Conservation (phyloP, 2,113 vertebrate genomes). For the Chunga burmeisteri region DNA sequence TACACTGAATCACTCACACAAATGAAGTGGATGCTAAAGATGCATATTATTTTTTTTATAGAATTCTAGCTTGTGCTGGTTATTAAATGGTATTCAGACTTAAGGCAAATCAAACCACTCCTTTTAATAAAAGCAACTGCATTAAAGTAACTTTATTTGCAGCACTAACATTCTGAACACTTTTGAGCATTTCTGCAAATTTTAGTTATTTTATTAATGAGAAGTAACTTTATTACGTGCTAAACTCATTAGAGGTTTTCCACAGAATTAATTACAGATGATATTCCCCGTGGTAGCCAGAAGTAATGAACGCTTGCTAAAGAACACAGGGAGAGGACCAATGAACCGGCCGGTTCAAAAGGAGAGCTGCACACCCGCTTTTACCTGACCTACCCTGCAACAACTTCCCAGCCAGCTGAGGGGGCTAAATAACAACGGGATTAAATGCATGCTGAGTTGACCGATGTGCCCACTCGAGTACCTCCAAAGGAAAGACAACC, state of each 20-base stretch:
- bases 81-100: not conserved
- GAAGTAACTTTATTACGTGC: not conserved
- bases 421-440: rapidly evolving
- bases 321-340: not conserved
- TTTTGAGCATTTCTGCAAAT: not conserved
- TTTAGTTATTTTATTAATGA: not conserved
- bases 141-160: not conserved
- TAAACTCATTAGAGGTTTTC: not conserved
- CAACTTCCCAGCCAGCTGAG: not conserved
- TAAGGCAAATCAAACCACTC: not conserved
- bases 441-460: rapidly evolving
- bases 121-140: not conserved
- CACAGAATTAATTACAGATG: not conserved
- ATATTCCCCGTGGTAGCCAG: rapidly evolving
- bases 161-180: not conserved
- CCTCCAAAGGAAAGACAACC: rapidly evolving
- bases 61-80: not conserved
- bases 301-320: not conserved
- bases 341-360: rapidly evolving
- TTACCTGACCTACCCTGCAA: not conserved
- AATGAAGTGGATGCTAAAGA: not conserved
- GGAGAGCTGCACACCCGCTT: not conserved
- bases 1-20: not conserved
- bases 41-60: not conserved
- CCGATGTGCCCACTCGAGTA: rapidly evolving